These are phyloP conservation scores for Pluvialis apricaria DNA, from an alignment of 2,113 vertebrate genomes.

Conservation along the genomic window DNA sequence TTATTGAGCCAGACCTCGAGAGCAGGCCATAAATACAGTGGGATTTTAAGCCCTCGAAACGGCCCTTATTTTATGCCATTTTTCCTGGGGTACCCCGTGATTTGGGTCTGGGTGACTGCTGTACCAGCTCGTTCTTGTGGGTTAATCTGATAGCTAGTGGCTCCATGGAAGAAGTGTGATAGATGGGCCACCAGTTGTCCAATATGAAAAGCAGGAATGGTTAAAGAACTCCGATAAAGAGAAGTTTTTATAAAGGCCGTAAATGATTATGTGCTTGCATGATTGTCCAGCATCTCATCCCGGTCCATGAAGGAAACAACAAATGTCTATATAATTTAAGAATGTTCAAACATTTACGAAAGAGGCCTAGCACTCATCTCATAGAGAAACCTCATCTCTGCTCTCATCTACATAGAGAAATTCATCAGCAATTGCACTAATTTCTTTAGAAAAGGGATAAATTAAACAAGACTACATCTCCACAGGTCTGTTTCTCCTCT, in stretches of 20 bases:
- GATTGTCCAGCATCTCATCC: neutral
- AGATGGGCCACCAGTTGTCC: neutral
- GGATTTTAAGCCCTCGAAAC: neutral
- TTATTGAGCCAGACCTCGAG: neutral
- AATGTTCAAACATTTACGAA: neutral
- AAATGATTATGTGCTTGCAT: neutral
- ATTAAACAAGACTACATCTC: neutral
- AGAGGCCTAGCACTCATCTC: neutral
- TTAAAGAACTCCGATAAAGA: neutral
- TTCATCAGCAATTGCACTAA: neutral
- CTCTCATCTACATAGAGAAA: neutral
- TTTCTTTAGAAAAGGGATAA: neutral
- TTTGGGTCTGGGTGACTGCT: neutral
- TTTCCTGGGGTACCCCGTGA: fast-evolving
- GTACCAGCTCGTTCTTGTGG: neutral
- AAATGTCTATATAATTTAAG: neutral
- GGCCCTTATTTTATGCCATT: fast-evolving
- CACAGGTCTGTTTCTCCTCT: neutral
- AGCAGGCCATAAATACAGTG: neutral
- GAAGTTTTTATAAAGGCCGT: neutral
- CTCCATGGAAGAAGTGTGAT: neutral
- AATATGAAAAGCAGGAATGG: neutral
- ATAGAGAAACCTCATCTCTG: too few relatives aligned
- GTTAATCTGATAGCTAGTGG: neutral
- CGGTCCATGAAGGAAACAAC: neutral